Base-by-base conservation (phyloP, 2,797 vertebrate species). In the Sparus aurata region DNA sequence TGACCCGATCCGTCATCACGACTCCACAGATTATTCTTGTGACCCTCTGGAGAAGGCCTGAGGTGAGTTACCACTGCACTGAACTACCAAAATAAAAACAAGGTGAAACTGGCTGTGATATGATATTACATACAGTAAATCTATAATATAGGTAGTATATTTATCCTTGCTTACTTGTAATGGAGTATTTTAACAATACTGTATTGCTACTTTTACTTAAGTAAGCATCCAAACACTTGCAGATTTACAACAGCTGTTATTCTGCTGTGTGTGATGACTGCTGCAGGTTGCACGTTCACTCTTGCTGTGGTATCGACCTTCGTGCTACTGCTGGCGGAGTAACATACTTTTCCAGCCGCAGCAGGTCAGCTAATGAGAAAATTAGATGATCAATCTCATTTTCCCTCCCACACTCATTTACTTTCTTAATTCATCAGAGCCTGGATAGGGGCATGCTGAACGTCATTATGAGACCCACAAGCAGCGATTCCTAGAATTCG, bases 331-430 rank as follows among this genome's bases (percentile, higher is more conserved):
- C 70, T 64, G 70, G 63, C 65, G 55, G 59, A 75, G 49, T n/a
- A 27, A 67, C 34, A 52, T 23, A 46, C 57, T 75, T 85, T 34
- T 80, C 69, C 77, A 25, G 58, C 50, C 34, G 69, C 67, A 73
- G 34, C 73, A 69, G 77, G n/a, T 85, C 60, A 54, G 50, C 73
- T 91, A 80, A 92, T 81, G 85, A 84, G 79, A 78, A 84, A 88
- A 89, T 88, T 17, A 70, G 72, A 86, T 52, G 49, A 74, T 84
- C 81, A 18, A 50, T 87, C 80, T 81, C 49, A 69, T 86, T 77
- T 59, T 62, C 53, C 73, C 69, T 77, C 87, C 82, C 68, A 83
- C 80, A 27, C 54, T 13, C 27, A 13, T 27, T 79, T 58, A 13
- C 18, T 71, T 41, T 12, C 61, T 76, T 60, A 68, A 75, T 87